These are phyloP conservation scores for Chionis minor DNA, from an alignment of 2,113 vertebrate genomes.

Conservation along the genomic window DNA sequence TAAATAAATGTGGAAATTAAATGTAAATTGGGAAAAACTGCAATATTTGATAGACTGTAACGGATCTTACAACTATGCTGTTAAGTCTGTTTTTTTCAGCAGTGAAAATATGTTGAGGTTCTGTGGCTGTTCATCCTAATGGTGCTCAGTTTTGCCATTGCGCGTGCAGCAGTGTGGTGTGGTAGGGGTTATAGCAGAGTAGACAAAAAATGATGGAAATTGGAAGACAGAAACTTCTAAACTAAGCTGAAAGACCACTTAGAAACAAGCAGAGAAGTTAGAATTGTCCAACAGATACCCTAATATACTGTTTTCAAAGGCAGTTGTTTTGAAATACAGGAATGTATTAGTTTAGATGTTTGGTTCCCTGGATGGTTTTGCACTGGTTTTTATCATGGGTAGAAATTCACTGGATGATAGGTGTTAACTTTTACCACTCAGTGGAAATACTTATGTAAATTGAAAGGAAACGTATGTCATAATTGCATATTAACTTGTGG, in stretches of 20 bases:
- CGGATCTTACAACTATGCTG: not conserved
- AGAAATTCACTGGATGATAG: not conserved
- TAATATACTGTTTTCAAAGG: not conserved
- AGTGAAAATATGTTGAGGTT: not conserved
- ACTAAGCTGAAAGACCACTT: not conserved
- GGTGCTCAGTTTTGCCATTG: not conserved
- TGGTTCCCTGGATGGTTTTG: not conserved
- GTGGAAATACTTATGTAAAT: conserved; percentile 6
- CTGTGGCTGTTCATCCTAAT: not conserved
- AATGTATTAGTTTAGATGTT: not conserved
- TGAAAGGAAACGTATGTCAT: not conserved
- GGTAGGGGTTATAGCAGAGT: not conserved
- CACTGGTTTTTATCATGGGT: not conserved
- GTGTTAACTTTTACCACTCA: not conserved
- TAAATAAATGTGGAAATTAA: not conserved
- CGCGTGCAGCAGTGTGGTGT: accelerated
- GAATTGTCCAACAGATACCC: not conserved
- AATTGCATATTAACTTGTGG: not conserved
- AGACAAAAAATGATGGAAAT: not conserved
- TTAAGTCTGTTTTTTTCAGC: not conserved
- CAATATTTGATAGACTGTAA: not conserved
- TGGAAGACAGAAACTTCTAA: not conserved
- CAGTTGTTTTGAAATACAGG: not conserved
- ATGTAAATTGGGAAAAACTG: not conserved
- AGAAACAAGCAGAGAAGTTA: not conserved